A percentile compares a stretch with the other conserved stretches of the same genome.
phyloP scores from a whole-genome alignment of 2,888 invertebrate genomes.

The Anoplius nigerrimus region DNA sequence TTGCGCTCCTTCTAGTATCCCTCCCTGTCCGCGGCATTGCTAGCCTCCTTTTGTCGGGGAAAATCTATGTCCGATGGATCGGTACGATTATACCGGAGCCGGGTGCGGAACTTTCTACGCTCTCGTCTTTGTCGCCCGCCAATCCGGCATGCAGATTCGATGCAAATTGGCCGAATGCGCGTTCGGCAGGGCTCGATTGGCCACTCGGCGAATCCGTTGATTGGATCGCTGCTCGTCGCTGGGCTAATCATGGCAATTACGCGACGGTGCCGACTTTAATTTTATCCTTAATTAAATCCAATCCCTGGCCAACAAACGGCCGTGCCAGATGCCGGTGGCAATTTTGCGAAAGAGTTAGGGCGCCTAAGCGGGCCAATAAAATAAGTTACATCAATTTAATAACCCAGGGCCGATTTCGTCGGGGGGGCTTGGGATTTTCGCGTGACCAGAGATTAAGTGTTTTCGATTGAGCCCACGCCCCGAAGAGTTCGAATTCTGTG shows the following conservation, averaged over 20 bases:
- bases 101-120: background rate
- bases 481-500: background rate
- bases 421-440: background rate
- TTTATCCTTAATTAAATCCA: slow-evolving; percentile 72
- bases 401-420: slow-evolving; percentile 4
- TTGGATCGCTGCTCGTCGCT: slow-evolving; percentile 65
- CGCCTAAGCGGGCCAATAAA: slow-evolving; percentile 33
- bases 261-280: slow-evolving; percentile 63
- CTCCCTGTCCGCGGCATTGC: too few relatives aligned
- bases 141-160: slow-evolving; percentile 65
- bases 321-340: slow-evolving; percentile 23
- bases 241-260: slow-evolving; percentile 70
- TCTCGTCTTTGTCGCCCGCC: slow-evolving; percentile 39
- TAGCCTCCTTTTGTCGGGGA: too few relatives aligned
- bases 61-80: too few relatives aligned
- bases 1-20: background rate
- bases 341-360: slow-evolving; percentile 40
- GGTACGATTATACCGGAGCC: too few relatives aligned
- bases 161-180: slow-evolving; percentile 68
- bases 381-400: slow-evolving; percentile 47
- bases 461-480: too few relatives aligned
- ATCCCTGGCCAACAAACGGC: slow-evolving; percentile 60
- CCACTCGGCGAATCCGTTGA: slow-evolving; percentile 65
- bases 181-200: slow-evolving; percentile 67
- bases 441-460: background rate